Conservation (phyloP, 2,888 invertebrate genomes). For the Trissolcus brochymenae region DNA sequence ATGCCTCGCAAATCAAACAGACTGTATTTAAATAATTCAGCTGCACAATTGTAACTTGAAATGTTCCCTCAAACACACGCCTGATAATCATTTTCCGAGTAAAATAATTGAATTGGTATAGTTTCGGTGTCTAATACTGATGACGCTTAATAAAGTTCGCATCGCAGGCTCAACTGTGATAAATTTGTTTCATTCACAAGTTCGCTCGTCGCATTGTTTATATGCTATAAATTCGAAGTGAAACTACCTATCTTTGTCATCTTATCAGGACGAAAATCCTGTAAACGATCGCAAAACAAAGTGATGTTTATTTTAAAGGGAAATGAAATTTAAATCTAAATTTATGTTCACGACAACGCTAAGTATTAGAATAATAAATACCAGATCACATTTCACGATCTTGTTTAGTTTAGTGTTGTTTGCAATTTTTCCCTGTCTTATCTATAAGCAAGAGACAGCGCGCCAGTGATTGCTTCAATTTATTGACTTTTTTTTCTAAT, state of each 20-base stretch:
- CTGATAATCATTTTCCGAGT: constrained; percentile 1
- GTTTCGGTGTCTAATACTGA: not conserved
- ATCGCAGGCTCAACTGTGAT: not conserved
- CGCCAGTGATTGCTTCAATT: too few relatives aligned
- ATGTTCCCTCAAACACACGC: not conserved
- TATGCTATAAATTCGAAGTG: constrained; percentile 10
- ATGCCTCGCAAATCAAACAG: too few relatives aligned
- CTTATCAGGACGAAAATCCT: constrained; percentile 21
- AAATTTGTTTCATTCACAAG: constrained; percentile 15
- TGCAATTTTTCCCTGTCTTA: constrained; percentile 7
- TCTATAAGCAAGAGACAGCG: not conserved
- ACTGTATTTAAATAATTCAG: too few relatives aligned
- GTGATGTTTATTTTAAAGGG: constrained; percentile 28
- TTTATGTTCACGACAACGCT: constrained; percentile 62
- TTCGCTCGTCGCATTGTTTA: constrained; percentile 3
- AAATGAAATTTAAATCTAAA: constrained; percentile 64
- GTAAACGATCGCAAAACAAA: constrained; percentile 27
- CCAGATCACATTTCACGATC: constrained; percentile 18
- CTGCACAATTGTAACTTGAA: not conserved
- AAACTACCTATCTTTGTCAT: constrained; percentile 21
- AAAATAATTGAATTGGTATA: constrained; percentile 2
- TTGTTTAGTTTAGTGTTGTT: constrained; percentile 17
- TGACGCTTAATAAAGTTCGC: constrained; percentile 3
- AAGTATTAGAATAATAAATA: constrained; percentile 44
- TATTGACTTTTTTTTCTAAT: constrained; percentile 4